These are phyloP conservation scores for Bergia sp. DNA, from an alignment of 92 coral and sea anemone species.

Conservation along the genomic window DNA sequence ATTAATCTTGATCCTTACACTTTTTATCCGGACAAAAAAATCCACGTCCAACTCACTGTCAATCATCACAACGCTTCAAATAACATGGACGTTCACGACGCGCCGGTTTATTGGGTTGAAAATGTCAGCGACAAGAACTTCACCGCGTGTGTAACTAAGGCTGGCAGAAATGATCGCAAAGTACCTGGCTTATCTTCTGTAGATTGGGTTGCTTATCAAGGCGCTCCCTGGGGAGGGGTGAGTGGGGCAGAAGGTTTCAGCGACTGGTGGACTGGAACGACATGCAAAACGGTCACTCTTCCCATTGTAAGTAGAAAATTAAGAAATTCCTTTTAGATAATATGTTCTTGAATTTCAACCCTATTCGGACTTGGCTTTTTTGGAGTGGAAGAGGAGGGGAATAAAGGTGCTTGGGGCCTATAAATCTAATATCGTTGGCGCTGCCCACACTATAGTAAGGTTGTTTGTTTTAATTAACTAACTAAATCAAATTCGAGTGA, in stretches of 20 bases:
- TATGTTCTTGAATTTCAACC: no score
- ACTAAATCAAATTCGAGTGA: no score
- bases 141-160: background rate
- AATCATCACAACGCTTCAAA: slow-evolving; percentile 1
- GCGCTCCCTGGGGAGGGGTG: slow-evolving; percentile 6
- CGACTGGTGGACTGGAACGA: background rate
- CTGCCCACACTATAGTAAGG: no score
- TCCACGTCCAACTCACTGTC: background rate
- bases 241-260: background rate
- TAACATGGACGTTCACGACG: background rate
- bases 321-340: no score
- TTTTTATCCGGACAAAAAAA: slow-evolving; percentile 5
- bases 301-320: background rate
- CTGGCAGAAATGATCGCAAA: background rate
- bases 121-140: slow-evolving; percentile 4
- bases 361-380: no score
- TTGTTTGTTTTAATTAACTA: no score
- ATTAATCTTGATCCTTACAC: background rate
- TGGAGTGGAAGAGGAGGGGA: no score
- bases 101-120: slow-evolving; percentile 7
- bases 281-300: background rate
- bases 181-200: background rate
- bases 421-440: no score
- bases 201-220: background rate
- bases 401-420: no score